Evolutionary conservation across 2,888 invertebrate genomes (phyloP).

Genomic region (Hydriomena furcata): DNA sequence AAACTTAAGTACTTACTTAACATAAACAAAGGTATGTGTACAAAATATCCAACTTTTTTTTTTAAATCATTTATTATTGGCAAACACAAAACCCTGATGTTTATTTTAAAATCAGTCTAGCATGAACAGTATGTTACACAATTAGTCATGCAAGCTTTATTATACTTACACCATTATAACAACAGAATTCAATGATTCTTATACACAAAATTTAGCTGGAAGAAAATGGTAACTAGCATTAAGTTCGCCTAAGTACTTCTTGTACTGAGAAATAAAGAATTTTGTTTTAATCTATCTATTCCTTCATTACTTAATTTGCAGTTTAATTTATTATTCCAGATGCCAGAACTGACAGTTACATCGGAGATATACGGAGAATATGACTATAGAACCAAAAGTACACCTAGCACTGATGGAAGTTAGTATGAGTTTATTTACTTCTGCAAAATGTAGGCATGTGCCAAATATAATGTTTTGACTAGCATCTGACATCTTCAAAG

Average conservation of each 20-base stretch:
- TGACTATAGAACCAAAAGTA: slow-evolving; percentile 81
- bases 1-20: no score
- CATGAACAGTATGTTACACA: slow-evolving; percentile 9
- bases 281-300: no score
- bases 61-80: slow-evolving; percentile 1
- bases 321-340: slow-evolving; percentile 48
- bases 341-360: slow-evolving; percentile 85
- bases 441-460: no score
- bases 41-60: no score
- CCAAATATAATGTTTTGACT: no score
- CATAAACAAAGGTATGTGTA: slow-evolving; percentile 38
- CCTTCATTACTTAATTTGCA: not conserved
- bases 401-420: slow-evolving; percentile 76
- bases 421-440: slow-evolving; percentile 43
- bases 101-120: slow-evolving; percentile 27
- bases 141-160: slow-evolving; percentile 16
- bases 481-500: no score
- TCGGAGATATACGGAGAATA: slow-evolving; percentile 90
- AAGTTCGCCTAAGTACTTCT: no score
- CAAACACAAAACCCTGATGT: slow-evolving; percentile 25
- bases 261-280: no score
- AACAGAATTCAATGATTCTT: slow-evolving; percentile 1
- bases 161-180: slow-evolving; percentile 34
- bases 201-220: no score
- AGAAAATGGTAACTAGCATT: no score